A percentile compares a stretch with the other conserved stretches of the same genome.
These are phyloP conservation scores for Saturnia japonica DNA, from an alignment of 2,888 invertebrate species.

Conservation along the genomic window DNA sequence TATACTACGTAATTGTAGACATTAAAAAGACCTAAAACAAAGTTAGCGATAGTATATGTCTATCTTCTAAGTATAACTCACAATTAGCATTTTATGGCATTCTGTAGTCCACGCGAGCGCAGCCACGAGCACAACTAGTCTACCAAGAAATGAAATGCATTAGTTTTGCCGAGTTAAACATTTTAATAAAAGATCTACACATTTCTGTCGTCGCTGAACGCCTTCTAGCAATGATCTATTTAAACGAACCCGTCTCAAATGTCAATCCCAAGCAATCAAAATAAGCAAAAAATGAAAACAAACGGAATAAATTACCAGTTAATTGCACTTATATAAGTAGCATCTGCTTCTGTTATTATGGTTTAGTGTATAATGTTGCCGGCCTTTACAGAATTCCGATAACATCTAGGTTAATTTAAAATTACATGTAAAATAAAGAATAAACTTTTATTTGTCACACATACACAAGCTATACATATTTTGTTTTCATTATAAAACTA, in stretches of 20 bases:
- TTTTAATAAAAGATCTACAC: neutral
- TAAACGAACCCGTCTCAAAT: neutral
- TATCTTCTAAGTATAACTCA: too few species aligned
- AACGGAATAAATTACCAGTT: conserved; percentile 25
- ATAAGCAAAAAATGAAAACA: conserved; percentile 19
- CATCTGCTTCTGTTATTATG: neutral
- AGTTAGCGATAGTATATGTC: too few species aligned
- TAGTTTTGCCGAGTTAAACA: neutral
- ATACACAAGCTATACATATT: too few species aligned
- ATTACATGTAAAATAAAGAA: neutral
- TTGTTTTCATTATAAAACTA: too few species aligned
- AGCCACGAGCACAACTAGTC: too few species aligned
- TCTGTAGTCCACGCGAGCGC: too few species aligned
- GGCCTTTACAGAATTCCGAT: neutral
- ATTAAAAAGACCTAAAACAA: too few species aligned
- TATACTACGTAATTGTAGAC: too few species aligned
- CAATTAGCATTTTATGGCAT: too few species aligned
- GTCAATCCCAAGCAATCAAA: neutral
- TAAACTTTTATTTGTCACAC: too few species aligned
- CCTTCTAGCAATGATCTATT: neutral
- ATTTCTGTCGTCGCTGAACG: neutral
- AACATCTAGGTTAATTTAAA: neutral
- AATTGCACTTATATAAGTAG: conserved; percentile 23
- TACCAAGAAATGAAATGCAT: neutral
- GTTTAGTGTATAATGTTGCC: neutral